These are phyloP conservation scores for Kryptopterus vitreolus DNA, from an alignment of 2,797 vertebrate species.

Conservation along the genomic window DNA sequence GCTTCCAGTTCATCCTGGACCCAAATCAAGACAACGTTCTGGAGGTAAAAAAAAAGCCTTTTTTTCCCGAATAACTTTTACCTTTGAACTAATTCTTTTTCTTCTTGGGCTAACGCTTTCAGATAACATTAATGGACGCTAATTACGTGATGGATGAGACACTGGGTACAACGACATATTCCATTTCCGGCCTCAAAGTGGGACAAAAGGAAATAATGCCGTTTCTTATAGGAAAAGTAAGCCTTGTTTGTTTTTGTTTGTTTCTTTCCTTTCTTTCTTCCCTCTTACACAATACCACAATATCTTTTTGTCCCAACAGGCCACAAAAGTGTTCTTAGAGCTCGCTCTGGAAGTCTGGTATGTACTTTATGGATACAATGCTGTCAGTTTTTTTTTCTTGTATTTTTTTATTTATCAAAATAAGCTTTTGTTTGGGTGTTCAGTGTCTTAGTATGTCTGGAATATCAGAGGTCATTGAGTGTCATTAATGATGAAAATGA, in stretches of 20 bases:
- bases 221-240: slow-evolving; percentile 89
- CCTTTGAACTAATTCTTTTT: not conserved
- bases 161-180: slow-evolving; percentile 83
- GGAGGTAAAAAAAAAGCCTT: slow-evolving; percentile 74
- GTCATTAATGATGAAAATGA: not conserved
- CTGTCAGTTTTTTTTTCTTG: no score
- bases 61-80: not conserved
- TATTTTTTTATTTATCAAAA: no score
- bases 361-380: slow-evolving; percentile 58
- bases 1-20: slow-evolving; percentile 92
- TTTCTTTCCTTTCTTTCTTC: not conserved
- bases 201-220: slow-evolving; percentile 81
- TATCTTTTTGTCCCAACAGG: slow-evolving; percentile 75
- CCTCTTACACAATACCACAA: not conserved
- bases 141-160: slow-evolving; percentile 98
- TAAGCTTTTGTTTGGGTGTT: not conserved
- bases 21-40: slow-evolving; percentile 90
- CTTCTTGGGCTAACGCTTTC: slow-evolving; percentile 46
- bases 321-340: slow-evolving; percentile 88
- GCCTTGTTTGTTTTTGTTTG: no score
- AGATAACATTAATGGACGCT: slow-evolving; percentile 97
- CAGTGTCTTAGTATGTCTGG: not conserved
- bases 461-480: not conserved
- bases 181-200: slow-evolving; percentile 78
- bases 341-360: slow-evolving; percentile 93